phyloP scores from a whole-genome alignment of 1,140 invertebrate species.

The Zaprionus capensis region DNA sequence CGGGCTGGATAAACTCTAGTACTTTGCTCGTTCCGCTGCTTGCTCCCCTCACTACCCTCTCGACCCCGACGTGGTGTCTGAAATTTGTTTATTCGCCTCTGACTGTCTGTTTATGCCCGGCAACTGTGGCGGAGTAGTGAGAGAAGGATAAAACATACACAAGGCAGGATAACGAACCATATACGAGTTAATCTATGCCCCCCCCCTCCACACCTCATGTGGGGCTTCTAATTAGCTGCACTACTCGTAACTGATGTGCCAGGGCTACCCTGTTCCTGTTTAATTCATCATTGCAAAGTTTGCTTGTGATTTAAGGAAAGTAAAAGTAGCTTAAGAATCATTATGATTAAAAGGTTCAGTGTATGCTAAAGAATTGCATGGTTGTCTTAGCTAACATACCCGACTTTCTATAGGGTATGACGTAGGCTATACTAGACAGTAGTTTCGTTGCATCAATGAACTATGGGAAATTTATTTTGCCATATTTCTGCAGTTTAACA shows the following conservation, averaged over 20 bases:
- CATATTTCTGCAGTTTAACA: not conserved
- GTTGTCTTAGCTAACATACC: too few relatives aligned
- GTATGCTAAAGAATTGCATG: too few relatives aligned
- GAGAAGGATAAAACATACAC: constrained; percentile 2
- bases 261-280: not conserved
- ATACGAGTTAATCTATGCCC: not conserved
- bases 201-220: not conserved
- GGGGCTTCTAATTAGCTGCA: constrained; percentile 3
- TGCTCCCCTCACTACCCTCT: not conserved
- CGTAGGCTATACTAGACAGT: not conserved
- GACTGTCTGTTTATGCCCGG: not conserved
- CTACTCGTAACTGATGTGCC: not conserved
- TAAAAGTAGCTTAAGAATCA: too few relatives aligned
- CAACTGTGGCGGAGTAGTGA: not conserved
- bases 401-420: not conserved
- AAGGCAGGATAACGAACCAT: not conserved
- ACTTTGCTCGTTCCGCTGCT: not conserved
- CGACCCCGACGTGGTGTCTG: constrained; percentile 17
- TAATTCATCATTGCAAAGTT: not conserved
- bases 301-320: too few relatives aligned
- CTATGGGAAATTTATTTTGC: not conserved
- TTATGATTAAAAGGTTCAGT: too few relatives aligned
- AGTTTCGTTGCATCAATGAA: not conserved
- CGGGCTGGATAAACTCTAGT: not conserved
- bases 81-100: constrained; percentile 37